Base-by-base conservation (phyloP, 2,888 invertebrate genomes). In the Acanthosepion esculentum region DNA sequence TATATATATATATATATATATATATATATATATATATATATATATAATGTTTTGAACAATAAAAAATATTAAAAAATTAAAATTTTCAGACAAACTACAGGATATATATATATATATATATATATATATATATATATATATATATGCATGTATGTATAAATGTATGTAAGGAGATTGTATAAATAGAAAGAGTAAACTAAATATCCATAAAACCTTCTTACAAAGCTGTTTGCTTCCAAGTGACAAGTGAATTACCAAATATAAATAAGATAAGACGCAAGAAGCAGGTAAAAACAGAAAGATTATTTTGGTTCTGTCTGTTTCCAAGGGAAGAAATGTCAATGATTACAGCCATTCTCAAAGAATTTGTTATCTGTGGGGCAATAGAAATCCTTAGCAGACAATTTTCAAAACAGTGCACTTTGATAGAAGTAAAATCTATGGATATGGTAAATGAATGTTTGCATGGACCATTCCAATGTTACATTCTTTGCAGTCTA, bases 241-340 rank as follows among this genome's bases (percentile, higher is more conserved):
- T n/a, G 78, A 78, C 78, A 78, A 78, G 78, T 78, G 78, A 78
- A 78, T 78, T 78, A 78, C 78, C 78, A 78, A 78, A 78, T 33
- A 78, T 78, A 64, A 64, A 23, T 64, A 78, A 78, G 78, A 78
- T 15, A 78, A n/a, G 78, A 78, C n/a, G 33, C 78, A n/a, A 78
- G 78, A 78, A 78, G n/a, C 78, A 78, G 78, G 78, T 78, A 78
- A 78, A 78, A 78, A 78, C 78, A n/a, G n/a, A n/a, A 78, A 78
- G 78, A 78, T 78, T 78, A 78, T 78, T 78, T 78, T 78, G n/a
- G 78, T 33, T 78, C 15, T 33, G 78, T 78, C 78, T 78, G 78
- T 78, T 78, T 78, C n/a, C 10, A n/a, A 78, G n/a, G 33, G n/a
- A 78, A 78, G 78, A 78, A 78, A 78, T 78, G n/a, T 33, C 78